phyloP scores from a whole-genome alignment of 2,797 vertebrate genomes.

The Hephaestus fuliginosus region DNA sequence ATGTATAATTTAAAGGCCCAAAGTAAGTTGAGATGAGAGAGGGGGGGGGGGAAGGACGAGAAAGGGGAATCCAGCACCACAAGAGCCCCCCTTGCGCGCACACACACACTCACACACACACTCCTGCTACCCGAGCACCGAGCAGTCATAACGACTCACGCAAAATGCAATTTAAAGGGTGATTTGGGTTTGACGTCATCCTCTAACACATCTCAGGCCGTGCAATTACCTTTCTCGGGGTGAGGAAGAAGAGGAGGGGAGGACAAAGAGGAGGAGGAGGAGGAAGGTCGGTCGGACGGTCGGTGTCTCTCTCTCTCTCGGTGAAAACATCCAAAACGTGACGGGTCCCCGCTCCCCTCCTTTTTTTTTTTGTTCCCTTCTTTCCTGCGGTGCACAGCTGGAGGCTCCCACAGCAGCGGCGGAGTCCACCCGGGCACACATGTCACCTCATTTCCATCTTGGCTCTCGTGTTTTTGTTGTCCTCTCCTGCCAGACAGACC shows the following conservation, averaged over 20 bases:
- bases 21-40: not conserved
- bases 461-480: not conserved
- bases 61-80: conserved; percentile 18
- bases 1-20: conserved; percentile 3
- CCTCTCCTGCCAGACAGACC: conserved; percentile 51
- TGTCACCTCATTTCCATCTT: conserved; percentile 5
- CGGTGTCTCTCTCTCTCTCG: conserved; percentile 5
- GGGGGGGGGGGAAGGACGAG: not conserved
- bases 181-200: conserved; percentile 71
- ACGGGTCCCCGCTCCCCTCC: not conserved
- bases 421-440: conserved; percentile 21
- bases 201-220: conserved; percentile 54
- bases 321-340: conserved; percentile 55
- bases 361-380: not conserved
- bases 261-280: conserved; percentile 4
- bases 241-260: conserved; percentile 24
- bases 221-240: conserved; percentile 69
- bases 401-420: conserved; percentile 33
- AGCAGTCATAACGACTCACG: conserved; percentile 46
- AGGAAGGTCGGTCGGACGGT: conserved; percentile 18
- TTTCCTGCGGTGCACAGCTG: conserved; percentile 36
- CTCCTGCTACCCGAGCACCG: conserved; percentile 38
- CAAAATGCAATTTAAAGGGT: conserved; percentile 66
- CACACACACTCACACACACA: too few species aligned
- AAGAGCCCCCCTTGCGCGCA: conserved; percentile 15